These are phyloP conservation scores for Aelia acuminata DNA, from an alignment of 2,888 invertebrate genomes.

Conservation along the genomic window DNA sequence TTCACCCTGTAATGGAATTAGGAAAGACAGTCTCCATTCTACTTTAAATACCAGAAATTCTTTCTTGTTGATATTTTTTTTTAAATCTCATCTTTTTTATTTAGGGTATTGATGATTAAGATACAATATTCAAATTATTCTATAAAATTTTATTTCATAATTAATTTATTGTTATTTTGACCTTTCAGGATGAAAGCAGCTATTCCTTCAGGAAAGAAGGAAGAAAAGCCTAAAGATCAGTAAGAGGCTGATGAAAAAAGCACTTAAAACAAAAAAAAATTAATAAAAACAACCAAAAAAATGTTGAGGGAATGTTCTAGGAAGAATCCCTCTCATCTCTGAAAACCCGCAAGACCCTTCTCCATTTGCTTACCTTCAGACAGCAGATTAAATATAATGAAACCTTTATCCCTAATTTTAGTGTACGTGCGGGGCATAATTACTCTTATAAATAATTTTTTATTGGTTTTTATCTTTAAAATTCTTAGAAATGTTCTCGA, in stretches of 20 bases:
- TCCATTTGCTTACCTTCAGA: slow-evolving; percentile 45
- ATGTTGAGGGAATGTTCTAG: slow-evolving; percentile 38
- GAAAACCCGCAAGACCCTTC: slow-evolving; percentile 53
- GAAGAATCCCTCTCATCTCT: slow-evolving; percentile 51
- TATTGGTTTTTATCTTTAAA: slow-evolving; percentile 30
- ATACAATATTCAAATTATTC: too few relatives aligned
- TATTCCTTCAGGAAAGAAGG: slow-evolving; percentile 91
- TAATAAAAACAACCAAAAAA: neutral
- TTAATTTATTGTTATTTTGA: slow-evolving; percentile 65
- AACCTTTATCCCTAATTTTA: slow-evolving; percentile 45
- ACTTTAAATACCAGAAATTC: too few relatives aligned
- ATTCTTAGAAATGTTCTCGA: slow-evolving; percentile 29
- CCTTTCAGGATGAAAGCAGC: slow-evolving; percentile 85
- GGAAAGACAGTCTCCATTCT: too few relatives aligned
- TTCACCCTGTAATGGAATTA: too few relatives aligned
- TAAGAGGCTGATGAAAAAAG: slow-evolving; percentile 57
- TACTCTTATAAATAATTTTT: slow-evolving; percentile 16
- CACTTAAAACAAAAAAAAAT: neutral
- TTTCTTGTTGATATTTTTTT: too few relatives aligned
- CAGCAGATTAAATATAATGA: slow-evolving; percentile 33
- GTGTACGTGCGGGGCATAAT: slow-evolving; percentile 22
- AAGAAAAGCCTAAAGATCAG: slow-evolving; percentile 78
- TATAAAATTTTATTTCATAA: neutral
- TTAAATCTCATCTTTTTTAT: too few relatives aligned
- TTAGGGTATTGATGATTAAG: too few relatives aligned